Conservation (phyloP, 2,113 vertebrate species). For the Oxygymnocypris stewartii region DNA sequence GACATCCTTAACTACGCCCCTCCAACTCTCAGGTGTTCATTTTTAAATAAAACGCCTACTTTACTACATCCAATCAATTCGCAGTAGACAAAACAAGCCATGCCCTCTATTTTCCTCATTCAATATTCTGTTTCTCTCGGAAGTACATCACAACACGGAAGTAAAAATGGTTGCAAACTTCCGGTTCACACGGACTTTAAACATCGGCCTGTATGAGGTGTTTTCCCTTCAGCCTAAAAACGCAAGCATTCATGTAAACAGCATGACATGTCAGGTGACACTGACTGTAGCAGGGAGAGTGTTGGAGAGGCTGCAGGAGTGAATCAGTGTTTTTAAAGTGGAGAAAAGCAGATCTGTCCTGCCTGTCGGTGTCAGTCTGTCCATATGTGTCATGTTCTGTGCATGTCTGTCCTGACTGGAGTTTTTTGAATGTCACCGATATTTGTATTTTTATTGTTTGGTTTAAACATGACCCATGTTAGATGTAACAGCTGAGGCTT, state of each 20-base stretch:
- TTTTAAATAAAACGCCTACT: too few relatives aligned
- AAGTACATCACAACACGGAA: too few relatives aligned
- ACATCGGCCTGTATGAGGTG: background rate
- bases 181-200: too few relatives aligned
- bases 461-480: background rate
- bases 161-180: too few relatives aligned
- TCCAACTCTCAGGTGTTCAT: too few relatives aligned
- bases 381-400: background rate
- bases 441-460: background rate
- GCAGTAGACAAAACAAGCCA: too few relatives aligned
- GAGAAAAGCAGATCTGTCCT: slow-evolving; percentile 54
- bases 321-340: slow-evolving; percentile 30
- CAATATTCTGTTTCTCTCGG: too few relatives aligned
- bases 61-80: too few relatives aligned
- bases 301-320: slow-evolving; percentile 42
- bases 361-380: slow-evolving; percentile 53
- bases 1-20: too few relatives aligned
- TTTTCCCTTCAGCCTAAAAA: slow-evolving; percentile 28
- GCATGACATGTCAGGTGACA: slow-evolving; percentile 1
- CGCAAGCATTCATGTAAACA: background rate
- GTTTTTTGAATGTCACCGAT: background rate
- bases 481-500: too few relatives aligned
- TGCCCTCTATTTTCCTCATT: too few relatives aligned
- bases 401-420: background rate
- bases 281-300: slow-evolving; percentile 16